phyloP scores from a whole-genome alignment of 2,888 invertebrate genomes.

The Villa cingulata region DNA sequence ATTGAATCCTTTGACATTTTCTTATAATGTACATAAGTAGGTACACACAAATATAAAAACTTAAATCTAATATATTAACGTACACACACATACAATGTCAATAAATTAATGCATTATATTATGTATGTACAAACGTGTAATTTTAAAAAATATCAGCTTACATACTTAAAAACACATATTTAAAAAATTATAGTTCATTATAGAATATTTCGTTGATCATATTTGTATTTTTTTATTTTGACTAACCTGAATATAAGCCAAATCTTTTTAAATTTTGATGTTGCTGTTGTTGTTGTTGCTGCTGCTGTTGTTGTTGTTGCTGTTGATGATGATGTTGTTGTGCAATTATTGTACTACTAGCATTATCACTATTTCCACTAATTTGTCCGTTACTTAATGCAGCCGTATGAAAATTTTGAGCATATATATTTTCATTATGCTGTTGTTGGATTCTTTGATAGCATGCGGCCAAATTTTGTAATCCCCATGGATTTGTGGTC shows the following conservation, averaged over 20 bases:
- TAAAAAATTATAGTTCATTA: no score
- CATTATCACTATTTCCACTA: constrained; percentile 1
- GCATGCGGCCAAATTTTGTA: constrained; percentile 27
- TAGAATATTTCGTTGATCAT: no score
- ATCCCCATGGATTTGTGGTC: constrained; percentile 32
- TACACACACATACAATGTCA: no score
- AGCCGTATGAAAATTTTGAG: constrained; percentile 26
- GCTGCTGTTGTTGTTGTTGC: not conserved
- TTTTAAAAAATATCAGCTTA: no score
- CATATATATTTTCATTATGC: constrained; percentile 28
- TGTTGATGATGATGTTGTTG: not conserved
- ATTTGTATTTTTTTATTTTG: no score
- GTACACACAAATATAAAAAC: no score
- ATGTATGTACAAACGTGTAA: no score
- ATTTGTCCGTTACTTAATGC: constrained; percentile 1
- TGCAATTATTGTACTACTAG: constrained; percentile 4
- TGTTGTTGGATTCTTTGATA: constrained; percentile 25
- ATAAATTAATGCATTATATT: no score
- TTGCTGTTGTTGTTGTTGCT: not conserved
- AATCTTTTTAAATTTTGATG: constrained; percentile 12
- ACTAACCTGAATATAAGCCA: constrained; percentile 11
- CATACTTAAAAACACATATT: no score
- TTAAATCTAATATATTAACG: no score
- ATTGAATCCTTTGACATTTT: no score
- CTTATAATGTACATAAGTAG: no score